Evolutionary conservation across 2,888 invertebrate species (phyloP).

Genomic region (Drosophila kambysellisi): DNA sequence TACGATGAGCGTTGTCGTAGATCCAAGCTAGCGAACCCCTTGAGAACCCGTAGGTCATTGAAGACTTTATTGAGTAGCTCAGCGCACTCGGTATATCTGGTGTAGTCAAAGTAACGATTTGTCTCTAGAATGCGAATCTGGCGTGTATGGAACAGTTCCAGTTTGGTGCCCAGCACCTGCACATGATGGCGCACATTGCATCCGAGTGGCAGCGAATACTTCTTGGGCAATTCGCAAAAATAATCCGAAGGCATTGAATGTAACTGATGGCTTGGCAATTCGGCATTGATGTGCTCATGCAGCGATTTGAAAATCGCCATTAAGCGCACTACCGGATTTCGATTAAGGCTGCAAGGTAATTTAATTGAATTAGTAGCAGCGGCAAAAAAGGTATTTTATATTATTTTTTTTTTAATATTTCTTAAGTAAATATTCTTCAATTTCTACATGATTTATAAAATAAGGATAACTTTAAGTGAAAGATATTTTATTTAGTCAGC

Average conservation of each 20-base stretch:
- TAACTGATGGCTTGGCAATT: conserved; percentile 49
- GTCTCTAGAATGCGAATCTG: conserved; percentile 61
- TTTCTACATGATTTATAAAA: background rate
- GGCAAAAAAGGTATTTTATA: background rate
- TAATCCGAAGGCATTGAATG: conserved; percentile 63
- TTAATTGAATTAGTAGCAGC: background rate
- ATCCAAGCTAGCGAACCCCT: conserved; percentile 47
- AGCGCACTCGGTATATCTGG: conserved; percentile 68
- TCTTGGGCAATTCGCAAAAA: conserved; percentile 39
- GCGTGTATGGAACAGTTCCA: conserved; percentile 57
- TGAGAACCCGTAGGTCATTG: conserved; percentile 28
- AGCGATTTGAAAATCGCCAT: conserved; percentile 65
- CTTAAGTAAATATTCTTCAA: no score
- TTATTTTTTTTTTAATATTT: background rate
- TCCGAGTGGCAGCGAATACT: conserved; percentile 52
- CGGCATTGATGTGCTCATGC: conserved; percentile 65
- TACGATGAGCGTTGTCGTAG: conserved; percentile 68
- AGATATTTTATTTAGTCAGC: background rate
- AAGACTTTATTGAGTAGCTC: conserved; percentile 41
- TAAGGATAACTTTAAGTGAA: background rate
- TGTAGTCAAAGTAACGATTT: conserved; percentile 67
- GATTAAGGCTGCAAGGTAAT: conserved; percentile 45
- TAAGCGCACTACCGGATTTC: conserved; percentile 57
- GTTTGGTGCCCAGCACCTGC: conserved; percentile 68
- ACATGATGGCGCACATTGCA: conserved; percentile 76